Evolutionary conservation across 1,140 invertebrate genomes (phyloP), one percentile per base, ranked within the genome.

Genomic region (Drosophila dunni): DNA sequence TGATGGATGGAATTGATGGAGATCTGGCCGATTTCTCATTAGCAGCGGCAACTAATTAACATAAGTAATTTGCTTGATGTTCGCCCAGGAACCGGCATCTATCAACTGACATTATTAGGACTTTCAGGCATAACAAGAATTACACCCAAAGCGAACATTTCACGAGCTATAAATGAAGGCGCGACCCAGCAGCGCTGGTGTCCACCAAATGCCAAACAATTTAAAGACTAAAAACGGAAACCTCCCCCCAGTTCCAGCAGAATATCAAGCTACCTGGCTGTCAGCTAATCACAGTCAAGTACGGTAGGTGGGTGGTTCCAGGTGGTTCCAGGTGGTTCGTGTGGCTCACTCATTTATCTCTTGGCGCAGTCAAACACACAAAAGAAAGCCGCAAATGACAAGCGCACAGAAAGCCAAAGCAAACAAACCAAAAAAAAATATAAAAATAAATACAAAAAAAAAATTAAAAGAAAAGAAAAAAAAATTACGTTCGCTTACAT

Each of bases 21-120:
- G 72, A 81, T 85, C 81, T 69, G 48, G 62, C 64, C 71, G 74
- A 84, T 88, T 84, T 81, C 80, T 83, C 81, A 89, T 88, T 90
- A 88, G 78, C 56, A 67, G 45, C 51, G 65, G 24, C 62, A 84
- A 72, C 85, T 88, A 89, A 88, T 88, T 88, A 88, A 89, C 84
- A 88, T 88, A 88, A 88, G 85, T 88, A 89, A 90, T 88, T 88
- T 78, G 74, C 75, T 81, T 79, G 78, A 75, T 75, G 65, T 65
- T 48, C 36, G 17, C 20, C 36, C 34, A 13, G 13, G 34, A 62
- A 38, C 34, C 29, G 36, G 5, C 48, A 50, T 42, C 54, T 20
- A 29, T 42, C 54, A 13, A 29, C 53, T 66, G 62, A 44, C 50
- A 58, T 58, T 63, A 11, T 42, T 20, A 63, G 48, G 61, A 63